These are phyloP conservation scores for Lochmaea capreae DNA, from an alignment of 2,888 invertebrate genomes.

Conservation along the genomic window DNA sequence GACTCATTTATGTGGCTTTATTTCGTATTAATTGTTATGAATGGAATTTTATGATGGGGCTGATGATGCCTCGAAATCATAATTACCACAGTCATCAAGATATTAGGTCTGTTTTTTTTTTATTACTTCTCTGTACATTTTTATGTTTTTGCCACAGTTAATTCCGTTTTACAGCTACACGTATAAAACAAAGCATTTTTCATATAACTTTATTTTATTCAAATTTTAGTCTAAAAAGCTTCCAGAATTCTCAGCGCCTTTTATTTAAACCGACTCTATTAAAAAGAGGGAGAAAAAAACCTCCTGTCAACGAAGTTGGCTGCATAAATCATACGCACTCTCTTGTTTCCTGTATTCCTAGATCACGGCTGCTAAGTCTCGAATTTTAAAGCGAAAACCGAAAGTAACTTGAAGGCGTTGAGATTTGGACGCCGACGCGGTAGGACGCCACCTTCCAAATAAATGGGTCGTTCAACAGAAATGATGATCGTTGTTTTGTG, in stretches of 20 bases:
- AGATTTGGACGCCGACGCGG: constrained; percentile 29
- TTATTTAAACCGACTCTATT: neutral
- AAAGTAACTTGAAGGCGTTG: constrained; percentile 22
- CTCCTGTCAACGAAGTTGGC: constrained; percentile 14
- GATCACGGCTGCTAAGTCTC: constrained; percentile 27
- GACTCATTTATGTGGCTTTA: constrained; percentile 35
- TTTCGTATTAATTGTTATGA: constrained; percentile 39
- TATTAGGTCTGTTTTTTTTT: constrained; percentile 22
- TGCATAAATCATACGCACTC: constrained; percentile 33
- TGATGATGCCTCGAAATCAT: constrained; percentile 32
- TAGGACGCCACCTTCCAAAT: constrained; percentile 24
- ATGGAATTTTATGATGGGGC: constrained; percentile 36
- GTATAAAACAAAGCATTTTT: neutral
- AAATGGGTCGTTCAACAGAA: constrained; percentile 40
- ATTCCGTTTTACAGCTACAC: neutral
- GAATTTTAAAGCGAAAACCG: constrained; percentile 32
- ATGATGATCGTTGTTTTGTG: constrained; percentile 40
- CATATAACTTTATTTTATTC: neutral
- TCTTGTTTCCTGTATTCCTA: constrained; percentile 34
- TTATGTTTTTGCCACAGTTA: constrained; percentile 18
- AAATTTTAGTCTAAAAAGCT: neutral
- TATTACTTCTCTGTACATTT: constrained; percentile 10
- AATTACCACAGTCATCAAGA: constrained; percentile 32
- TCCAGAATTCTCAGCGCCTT: neutral
- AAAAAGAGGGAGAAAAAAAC: constrained; percentile 19